These are phyloP conservation scores for Pardosa pseudoannulata DNA, from an alignment of 2,888 invertebrate species.

Conservation along the genomic window DNA sequence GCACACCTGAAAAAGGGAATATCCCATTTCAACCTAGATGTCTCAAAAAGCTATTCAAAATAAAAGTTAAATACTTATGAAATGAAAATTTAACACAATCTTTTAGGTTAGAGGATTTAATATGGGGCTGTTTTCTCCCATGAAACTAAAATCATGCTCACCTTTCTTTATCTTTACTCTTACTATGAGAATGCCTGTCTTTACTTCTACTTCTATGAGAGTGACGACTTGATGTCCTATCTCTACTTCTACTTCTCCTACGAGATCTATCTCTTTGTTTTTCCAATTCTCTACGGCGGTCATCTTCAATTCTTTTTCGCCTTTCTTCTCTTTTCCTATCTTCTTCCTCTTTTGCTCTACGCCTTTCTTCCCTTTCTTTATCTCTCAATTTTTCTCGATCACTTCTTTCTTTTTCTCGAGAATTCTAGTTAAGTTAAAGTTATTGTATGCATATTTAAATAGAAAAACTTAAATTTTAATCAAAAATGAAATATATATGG, in stretches of 20 bases:
- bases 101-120: background rate
- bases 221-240: slow-evolving; percentile 33
- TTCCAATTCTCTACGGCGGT: slow-evolving; percentile 40
- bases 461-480: no score
- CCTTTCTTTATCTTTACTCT: slow-evolving; percentile 69
- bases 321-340: slow-evolving; percentile 70
- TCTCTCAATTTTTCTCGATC: slow-evolving; percentile 80
- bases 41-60: slow-evolving; percentile 12
- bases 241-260: slow-evolving; percentile 47
- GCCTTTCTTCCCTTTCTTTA: slow-evolving; percentile 79
- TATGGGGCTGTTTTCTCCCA: background rate
- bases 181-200: slow-evolving; percentile 66
- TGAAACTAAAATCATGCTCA: slow-evolving; percentile 4
- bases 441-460: no score
- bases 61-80: slow-evolving; percentile 3
- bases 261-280: slow-evolving; percentile 45
- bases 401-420: slow-evolving; percentile 80
- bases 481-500: no score
- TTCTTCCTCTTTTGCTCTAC: slow-evolving; percentile 69
- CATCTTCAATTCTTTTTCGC: slow-evolving; percentile 42
- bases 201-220: slow-evolving; percentile 54
- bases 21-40: slow-evolving; percentile 21
- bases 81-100: background rate
- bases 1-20: slow-evolving; percentile 24
- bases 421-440: slow-evolving; percentile 72